Evolutionary conservation across 23 tunicate genomes (phyloP).

Genomic region (Ascidia mentula): DNA sequence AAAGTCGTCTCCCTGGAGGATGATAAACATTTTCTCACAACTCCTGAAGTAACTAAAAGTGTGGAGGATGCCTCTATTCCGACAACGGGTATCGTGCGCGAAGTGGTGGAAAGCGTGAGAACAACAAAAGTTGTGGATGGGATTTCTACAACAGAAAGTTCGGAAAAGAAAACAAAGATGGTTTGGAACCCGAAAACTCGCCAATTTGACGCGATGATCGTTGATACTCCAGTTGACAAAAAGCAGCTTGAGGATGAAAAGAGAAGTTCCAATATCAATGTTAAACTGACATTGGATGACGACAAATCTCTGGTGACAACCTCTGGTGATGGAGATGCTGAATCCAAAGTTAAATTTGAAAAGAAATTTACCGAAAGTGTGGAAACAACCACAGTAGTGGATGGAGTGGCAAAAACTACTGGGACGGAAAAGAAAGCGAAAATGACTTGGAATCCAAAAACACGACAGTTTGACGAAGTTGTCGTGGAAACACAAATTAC

Average conservation of each 20-base stretch:
- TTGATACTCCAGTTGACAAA: slow-evolving; percentile 13
- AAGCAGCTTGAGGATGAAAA: neutral
- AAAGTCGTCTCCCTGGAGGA: neutral
- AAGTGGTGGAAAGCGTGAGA: neutral
- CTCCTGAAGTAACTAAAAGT: neutral
- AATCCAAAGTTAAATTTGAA: slow-evolving; percentile 5
- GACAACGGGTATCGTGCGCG: neutral
- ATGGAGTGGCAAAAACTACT: neutral
- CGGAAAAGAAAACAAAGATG: slow-evolving; percentile 16
- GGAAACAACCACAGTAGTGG: neutral
- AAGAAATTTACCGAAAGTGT: neutral
- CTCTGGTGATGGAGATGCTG: neutral
- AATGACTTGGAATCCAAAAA: slow-evolving; percentile 55
- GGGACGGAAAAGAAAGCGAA: slow-evolving; percentile 1
- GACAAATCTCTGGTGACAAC: neutral
- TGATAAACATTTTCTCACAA: neutral
- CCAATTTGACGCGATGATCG: slow-evolving; percentile 19
- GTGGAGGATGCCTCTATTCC: neutral
- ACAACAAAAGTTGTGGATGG: neutral
- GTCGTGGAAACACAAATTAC: neutral
- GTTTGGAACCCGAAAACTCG: slow-evolving; percentile 41
- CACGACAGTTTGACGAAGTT: slow-evolving; percentile 22
- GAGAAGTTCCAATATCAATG: neutral
- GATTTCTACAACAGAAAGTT: neutral
- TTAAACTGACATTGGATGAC: neutral